A percentile compares a stretch with the other conserved stretches of the same genome.
Evolutionary conservation across 2,113 vertebrate genomes (phyloP).

Genomic region (Hipposideros armiger): DNA sequence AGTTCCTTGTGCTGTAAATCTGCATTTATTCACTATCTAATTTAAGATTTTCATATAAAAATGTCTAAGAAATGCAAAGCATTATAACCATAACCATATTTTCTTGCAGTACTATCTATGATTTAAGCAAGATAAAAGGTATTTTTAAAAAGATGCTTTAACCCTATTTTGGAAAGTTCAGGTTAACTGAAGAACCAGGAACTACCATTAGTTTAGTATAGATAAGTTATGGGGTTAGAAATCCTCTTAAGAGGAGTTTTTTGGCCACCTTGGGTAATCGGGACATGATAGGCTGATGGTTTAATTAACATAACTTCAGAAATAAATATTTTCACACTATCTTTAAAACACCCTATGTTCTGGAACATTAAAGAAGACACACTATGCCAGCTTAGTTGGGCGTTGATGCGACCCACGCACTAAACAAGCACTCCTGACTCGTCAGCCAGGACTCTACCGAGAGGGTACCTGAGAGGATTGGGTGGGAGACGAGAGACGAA

Average conservation of each 20-base stretch:
- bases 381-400: not conserved
- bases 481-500: too few relatives aligned
- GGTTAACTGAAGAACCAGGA: not conserved
- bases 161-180: not conserved
- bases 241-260: not conserved
- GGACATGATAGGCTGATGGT: not conserved
- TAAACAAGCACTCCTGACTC: too few relatives aligned
- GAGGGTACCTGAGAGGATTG: too few relatives aligned
- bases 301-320: not conserved
- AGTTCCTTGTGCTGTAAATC: not conserved
- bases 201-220: not conserved
- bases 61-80: conserved; percentile 23
- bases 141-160: not conserved
- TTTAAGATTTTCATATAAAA: conserved; percentile 2
- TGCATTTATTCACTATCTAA: not conserved
- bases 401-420: not conserved
- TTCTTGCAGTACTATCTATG: not conserved
- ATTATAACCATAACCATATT: not conserved
- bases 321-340: not conserved
- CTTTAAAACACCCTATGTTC: not conserved
- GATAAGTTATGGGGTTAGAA: not conserved
- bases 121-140: conserved; percentile 37
- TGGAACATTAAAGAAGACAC: not conserved
- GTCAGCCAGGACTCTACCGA: too few relatives aligned
- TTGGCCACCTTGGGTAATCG: not conserved